Base-by-base conservation (phyloP, 2,888 invertebrate species). In the Heteromurus nitidus region DNA sequence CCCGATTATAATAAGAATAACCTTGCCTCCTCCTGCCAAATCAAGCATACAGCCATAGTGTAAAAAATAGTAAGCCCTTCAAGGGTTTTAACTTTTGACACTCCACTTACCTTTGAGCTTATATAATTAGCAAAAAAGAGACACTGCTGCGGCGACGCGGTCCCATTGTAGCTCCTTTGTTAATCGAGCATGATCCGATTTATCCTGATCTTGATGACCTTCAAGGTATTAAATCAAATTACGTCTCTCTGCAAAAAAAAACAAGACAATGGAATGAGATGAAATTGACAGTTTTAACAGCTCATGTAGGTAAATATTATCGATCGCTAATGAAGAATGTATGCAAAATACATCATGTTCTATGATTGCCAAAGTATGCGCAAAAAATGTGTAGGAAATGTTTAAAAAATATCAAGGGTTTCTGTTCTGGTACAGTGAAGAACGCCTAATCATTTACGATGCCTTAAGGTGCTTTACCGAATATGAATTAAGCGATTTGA, bases 111-210 rank as follows among this genome's bases (percentile, higher is more conserved):
- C 74, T 75, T 24, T 30, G 42, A 31, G 13, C 47, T 75, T 75
- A 75, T 20, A 65, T 75, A 75, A 75, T 75, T 42, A 65, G 42
- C 3, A 65, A 24, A 26, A 65, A 65, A 36, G 55, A 26, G 55
- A 75, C 55, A 50, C 74, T 55, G 67, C 42, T 55, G 42, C 74
- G 74, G 47, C 65, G 74, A 36, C 65, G 74, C 74, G 74, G 74
- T 75, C 55, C 74, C 74, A 75, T 75, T 65, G 55, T 75, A 36
- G 42, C 20, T 55, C 44, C 65, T n/a, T n/a, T 75, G 65, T 67
- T 20, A 75, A 50, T 50, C 28, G 65, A 36, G 13, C 74, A 75
- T 75, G 65, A 42, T 75, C 65, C 65, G 53, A 74, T 9, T n/a
- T 50, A 18, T 16, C 50, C 55, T 42, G 26, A 58, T 58, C 3